These are phyloP conservation scores for Andrena fulva DNA, from an alignment of 2,888 invertebrate species.

Conservation along the genomic window DNA sequence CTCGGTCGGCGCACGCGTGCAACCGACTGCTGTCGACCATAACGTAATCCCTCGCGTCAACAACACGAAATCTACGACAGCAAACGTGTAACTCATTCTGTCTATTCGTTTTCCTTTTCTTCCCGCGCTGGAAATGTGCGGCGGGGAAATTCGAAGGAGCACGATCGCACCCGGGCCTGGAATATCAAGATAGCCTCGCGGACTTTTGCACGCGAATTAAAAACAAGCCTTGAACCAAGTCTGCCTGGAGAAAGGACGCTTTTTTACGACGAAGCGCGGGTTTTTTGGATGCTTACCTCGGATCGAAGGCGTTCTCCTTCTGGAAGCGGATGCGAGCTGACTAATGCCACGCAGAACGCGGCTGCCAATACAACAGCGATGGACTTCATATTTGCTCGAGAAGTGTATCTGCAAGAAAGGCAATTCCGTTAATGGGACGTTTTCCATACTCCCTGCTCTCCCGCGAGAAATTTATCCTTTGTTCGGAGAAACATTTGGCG, in stretches of 20 bases:
- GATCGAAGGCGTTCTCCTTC: slow-evolving; percentile 77
- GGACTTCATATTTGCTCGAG: slow-evolving; percentile 74
- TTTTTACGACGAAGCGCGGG: neutral
- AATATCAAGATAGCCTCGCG: neutral
- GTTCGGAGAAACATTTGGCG: neutral
- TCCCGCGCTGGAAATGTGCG: neutral
- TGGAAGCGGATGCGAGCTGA: slow-evolving; percentile 78
- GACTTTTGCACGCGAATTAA: neutral
- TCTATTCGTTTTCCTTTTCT: neutral
- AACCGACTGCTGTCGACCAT: neutral
- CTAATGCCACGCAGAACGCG: slow-evolving; percentile 77
- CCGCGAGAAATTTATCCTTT: neutral
- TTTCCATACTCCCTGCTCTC: neutral
- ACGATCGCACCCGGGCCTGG: neutral
- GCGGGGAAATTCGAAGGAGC: neutral
- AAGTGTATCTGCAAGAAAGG: slow-evolving; percentile 51
- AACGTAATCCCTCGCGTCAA: neutral
- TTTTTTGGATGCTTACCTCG: slow-evolving; percentile 75
- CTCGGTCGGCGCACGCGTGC: neutral
- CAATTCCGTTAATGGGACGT: neutral
- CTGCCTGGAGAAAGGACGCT: neutral
- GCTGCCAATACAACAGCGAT: slow-evolving; percentile 74
- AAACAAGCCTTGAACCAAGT: neutral
- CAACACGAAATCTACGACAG: neutral
- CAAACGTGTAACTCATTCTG: too few species aligned